Evolutionary conservation across 2,888 invertebrate genomes (phyloP), one percentile per base, ranked within the genome.

Genomic region (Thera obeliscata): DNA sequence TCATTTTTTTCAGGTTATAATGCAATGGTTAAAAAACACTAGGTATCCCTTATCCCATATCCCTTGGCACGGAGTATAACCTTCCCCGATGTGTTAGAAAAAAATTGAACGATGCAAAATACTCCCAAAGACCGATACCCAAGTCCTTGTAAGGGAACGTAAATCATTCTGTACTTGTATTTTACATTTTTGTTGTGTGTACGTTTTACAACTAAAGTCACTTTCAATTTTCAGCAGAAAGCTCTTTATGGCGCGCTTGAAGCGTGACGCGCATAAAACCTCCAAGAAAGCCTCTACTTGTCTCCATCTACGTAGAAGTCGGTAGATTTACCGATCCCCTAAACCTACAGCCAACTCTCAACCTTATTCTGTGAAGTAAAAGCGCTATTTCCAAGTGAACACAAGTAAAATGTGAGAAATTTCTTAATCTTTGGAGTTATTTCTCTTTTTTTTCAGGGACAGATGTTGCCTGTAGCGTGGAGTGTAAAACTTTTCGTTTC

Each of bases 191-290:
- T 76, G 22, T 22, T 22, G 22, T 65, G 75, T 70, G 83, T 86
- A 88, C 87, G 89, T 89, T 91, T 91, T 89, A 91, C 88, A 88
- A 82, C 89, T 83, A 79, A 87, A 91, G 87, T 87, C 90, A 90
- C 92, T 92, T 92, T 92, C 91, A 91, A 91, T 92, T 91, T 91
- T 84, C 87, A 86, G 82, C 86, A 77, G 84, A 86, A 87, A 88
- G 88, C 90, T 87, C 88, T 91, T 90, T 91, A 91, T 86, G 83
- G 86, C 81, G 82, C 78, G 81, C 78, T 80, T 76, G 75, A 79
- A 82, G 83, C 92, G 93, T 92, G 92, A 89, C 87, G 81, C 74
- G 89, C 87, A 88, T 91, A 85, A 85, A 85, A 84, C 78, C 84
- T 82, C 81, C 58, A 69, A 81, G 78, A 80, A 78, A 81, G 81